Conservation (phyloP, 2,888 invertebrate species). For the Andrena flavipes region DNA sequence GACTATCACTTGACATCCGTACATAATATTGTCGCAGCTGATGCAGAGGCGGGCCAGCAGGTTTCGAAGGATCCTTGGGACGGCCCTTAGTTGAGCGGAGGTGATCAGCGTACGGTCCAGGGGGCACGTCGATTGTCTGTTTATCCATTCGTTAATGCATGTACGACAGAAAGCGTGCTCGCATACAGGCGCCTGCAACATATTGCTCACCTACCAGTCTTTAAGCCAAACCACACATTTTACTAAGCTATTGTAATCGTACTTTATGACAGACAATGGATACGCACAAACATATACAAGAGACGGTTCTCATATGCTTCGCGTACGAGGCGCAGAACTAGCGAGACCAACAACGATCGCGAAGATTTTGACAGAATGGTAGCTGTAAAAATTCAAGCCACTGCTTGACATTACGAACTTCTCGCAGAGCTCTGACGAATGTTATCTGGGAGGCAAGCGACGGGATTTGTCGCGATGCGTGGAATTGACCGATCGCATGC, state of each 20-base stretch:
- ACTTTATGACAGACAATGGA: not conserved
- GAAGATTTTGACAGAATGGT: slow-evolving; percentile 26
- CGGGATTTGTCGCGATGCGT: too few relatives aligned
- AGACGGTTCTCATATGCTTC: not conserved
- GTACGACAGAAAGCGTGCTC: slow-evolving; percentile 98
- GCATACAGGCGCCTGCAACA: slow-evolving; percentile 94
- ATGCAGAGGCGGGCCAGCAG: slow-evolving; percentile 95
- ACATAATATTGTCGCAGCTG: slow-evolving; percentile 95
- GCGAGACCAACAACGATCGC: not conserved
- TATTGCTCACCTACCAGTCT: slow-evolving; percentile 79
- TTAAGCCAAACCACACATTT: slow-evolving; percentile 67
- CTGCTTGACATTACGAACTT: not conserved
- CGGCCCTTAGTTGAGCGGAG: slow-evolving; percentile 94
- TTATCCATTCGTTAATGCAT: slow-evolving; percentile 98
- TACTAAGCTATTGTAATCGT: slow-evolving; percentile 27
- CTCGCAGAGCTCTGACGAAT: not conserved
- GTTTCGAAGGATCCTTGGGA: slow-evolving; percentile 97
- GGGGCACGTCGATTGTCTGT: slow-evolving; percentile 96
- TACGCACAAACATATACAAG: not conserved
- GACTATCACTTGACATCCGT: slow-evolving; percentile 93
- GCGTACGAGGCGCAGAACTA: not conserved
- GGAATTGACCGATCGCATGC: not conserved
- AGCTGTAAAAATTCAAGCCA: slow-evolving; percentile 14
- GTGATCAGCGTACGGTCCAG: slow-evolving; percentile 96
- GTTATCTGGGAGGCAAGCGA: not conserved